Evolutionary conservation across 2,888 invertebrate species (phyloP).

Genomic region (Malthinus flaveolus): DNA sequence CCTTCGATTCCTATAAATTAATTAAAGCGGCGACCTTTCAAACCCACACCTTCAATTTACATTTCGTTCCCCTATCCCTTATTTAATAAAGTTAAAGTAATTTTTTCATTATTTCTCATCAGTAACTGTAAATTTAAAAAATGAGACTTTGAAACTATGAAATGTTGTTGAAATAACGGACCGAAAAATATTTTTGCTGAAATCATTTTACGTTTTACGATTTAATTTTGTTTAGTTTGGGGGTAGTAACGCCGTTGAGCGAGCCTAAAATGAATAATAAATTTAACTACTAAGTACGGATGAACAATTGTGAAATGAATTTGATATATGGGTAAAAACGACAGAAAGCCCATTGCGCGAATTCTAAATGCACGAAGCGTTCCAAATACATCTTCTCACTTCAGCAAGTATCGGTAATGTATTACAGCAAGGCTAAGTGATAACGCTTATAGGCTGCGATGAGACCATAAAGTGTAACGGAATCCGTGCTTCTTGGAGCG

Average conservation of each 20-base stretch:
- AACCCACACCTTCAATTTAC: too few species aligned
- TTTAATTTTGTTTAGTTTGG: slow-evolving; percentile 4
- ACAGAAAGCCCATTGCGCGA: slow-evolving; percentile 28
- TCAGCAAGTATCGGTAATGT: slow-evolving; percentile 53
- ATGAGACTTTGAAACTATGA: too few species aligned
- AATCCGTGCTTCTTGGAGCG: slow-evolving; percentile 46
- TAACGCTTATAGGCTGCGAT: slow-evolving; percentile 47
- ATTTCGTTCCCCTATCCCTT: too few species aligned
- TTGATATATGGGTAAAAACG: slow-evolving; percentile 27
- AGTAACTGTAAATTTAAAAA: too few species aligned
- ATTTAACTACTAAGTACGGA: too few species aligned
- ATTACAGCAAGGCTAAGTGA: slow-evolving; percentile 46
- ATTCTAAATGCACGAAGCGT: slow-evolving; percentile 38
- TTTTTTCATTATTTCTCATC: too few species aligned
- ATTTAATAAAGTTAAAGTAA: too few species aligned
- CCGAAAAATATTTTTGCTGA: too few species aligned
- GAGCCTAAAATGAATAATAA: too few species aligned
- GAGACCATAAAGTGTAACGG: slow-evolving; percentile 46
- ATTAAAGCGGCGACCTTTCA: too few species aligned
- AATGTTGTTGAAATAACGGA: too few species aligned
- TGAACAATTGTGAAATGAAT: slow-evolving; percentile 18
- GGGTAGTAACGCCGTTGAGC: not conserved
- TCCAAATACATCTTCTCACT: slow-evolving; percentile 53
- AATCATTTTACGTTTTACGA: not conserved
- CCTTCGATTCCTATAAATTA: too few species aligned